Base-by-base conservation (phyloP, 2,113 vertebrate species). In the Nerophis lumbriciformis region DNA sequence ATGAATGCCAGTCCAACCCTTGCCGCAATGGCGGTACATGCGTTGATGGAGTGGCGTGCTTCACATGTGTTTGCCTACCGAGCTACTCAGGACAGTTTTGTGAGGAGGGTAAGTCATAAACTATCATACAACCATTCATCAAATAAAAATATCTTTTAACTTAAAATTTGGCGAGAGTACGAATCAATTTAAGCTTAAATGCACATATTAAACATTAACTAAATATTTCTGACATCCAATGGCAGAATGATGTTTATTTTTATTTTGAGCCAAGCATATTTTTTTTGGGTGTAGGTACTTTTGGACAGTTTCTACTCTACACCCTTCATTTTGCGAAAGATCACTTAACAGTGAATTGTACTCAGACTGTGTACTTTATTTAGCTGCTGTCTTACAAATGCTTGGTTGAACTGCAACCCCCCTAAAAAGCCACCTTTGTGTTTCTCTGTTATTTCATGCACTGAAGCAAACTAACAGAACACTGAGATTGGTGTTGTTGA, bases 11-110 rank as follows among this genome's bases (percentile, higher is more conserved):
- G 39, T 93, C 93, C 56, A 98, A 94, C 55, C 95, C 95, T 1
- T 99, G 97, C 67, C 91, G 85, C 57, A 99, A 99, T 65, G 97
- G 97, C 82, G 96, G 93, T 48, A 96, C 95, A 0, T 99, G 97
- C 62, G 69, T 98, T 1, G 97, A 99, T 1, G 90, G 92, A 0
- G 74, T 94, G 63, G 94, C 93, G 71, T 93, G 85, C 3, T 96
- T 95, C 73, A 89, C 79, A 49, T 99, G 96, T 73, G 75, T 95
- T 48, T 99, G 97, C 77, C 93, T 99, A 11, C 92, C 97, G 42
- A 99, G 96, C 82, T 99, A 99, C 6, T 13, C 89, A 0, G 97
- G 97, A 50, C 80, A 87, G 39, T 89, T 92, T 63, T 99, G 97
- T 85, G 97, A 98, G 60, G 90, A 93, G 91, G 97, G 97, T 99